A percentile compares a stretch with the other conserved stretches of the same genome.
phyloP scores from a whole-genome alignment of 1,140 invertebrate species.

The Oryctes rhinoceros region DNA sequence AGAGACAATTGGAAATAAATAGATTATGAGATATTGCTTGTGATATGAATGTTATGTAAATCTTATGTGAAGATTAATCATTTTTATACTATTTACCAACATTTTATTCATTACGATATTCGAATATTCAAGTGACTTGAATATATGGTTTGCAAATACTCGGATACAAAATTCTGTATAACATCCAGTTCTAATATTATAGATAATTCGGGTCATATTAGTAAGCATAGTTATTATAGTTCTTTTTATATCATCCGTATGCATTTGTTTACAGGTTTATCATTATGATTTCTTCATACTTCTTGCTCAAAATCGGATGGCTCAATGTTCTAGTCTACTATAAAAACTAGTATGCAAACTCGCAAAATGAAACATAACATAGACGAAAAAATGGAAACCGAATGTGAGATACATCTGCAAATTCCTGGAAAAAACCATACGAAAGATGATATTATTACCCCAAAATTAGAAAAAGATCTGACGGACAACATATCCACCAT shows the following conservation, averaged over 20 bases:
- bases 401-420: not conserved
- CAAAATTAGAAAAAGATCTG: not conserved
- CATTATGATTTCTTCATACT: not conserved
- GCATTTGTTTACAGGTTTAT: not conserved
- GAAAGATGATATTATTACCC: not conserved
- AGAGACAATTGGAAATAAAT: too few relatives aligned
- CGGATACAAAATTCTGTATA: too few relatives aligned
- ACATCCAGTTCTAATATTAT: too few relatives aligned
- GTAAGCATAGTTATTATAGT: not conserved
- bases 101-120: too few relatives aligned
- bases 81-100: too few relatives aligned
- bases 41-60: too few relatives aligned
- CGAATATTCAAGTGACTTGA: too few relatives aligned
- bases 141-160: too few relatives aligned
- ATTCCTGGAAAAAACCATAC: not conserved
- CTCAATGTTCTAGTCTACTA: not conserved
- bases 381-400: conserved; percentile 19
- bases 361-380: conserved; percentile 12
- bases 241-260: not conserved
- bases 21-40: too few relatives aligned
- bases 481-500: not conserved
- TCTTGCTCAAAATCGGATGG: not conserved
- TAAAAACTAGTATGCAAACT: not conserved
- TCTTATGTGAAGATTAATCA: too few relatives aligned
- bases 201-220: too few relatives aligned